A percentile compares a stretch with the other conserved stretches of the same genome.
Conservation (phyloP, 37 sponge, comb jelly and placozoan genomes). For the Oscarella lobularis region DNA sequence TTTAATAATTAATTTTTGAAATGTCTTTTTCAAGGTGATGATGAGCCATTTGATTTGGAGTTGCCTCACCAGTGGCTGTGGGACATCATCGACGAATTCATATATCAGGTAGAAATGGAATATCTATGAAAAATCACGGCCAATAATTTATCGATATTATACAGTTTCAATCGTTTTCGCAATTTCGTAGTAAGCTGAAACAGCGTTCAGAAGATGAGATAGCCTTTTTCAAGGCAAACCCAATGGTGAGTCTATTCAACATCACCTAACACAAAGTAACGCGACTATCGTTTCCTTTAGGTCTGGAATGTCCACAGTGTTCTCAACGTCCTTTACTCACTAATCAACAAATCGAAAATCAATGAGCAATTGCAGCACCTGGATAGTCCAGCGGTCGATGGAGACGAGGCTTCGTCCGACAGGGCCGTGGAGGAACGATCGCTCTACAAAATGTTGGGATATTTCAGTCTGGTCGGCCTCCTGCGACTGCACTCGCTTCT, state of each 20-base stretch:
- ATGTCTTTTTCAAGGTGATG: conserved; percentile 15
- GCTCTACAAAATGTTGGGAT: conserved; percentile 86
- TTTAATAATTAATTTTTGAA: not conserved
- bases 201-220: conserved; percentile 56
- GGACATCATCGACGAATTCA: conserved; percentile 97
- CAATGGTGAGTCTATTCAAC: not conserved
- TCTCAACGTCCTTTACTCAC: conserved; percentile 85
- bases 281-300: not conserved
- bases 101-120: conserved; percentile 50
- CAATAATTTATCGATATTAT: not conserved
- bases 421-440: conserved; percentile 50
- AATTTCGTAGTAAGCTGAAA: conserved; percentile 70
- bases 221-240: not conserved
- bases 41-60: conserved; percentile 70
- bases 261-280: not conserved
- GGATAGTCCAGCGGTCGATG: not conserved
- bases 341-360: conserved; percentile 80
- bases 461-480: conserved; percentile 88
- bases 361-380: conserved; percentile 62
- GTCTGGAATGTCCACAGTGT: conserved; percentile 92
- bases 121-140: not conserved
- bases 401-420: not conserved
- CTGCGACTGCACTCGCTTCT: conserved; percentile 82
- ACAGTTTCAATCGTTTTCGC: conserved; percentile 69
- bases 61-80: conserved; percentile 96